Conservation (phyloP, 2,888 invertebrate genomes). For the Elaeidobius kamerunicus region DNA sequence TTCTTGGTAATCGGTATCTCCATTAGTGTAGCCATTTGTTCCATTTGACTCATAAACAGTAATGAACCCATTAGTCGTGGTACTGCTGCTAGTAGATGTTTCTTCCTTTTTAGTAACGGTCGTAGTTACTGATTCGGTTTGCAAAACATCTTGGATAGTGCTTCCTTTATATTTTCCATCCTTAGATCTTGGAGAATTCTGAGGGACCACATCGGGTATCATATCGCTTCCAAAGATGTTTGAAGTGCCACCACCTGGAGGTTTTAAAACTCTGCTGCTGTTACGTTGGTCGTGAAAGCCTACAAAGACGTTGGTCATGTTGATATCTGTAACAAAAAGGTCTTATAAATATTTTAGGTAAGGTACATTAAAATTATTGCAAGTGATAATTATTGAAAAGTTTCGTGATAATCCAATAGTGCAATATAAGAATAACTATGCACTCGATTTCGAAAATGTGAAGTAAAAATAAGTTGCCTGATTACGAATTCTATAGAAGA, state of each 20-base stretch:
- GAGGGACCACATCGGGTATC: constrained; percentile 21
- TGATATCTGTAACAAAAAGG: constrained; percentile 19
- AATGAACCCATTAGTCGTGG: constrained; percentile 13
- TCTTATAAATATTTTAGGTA: not conserved
- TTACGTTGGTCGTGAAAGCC: constrained; percentile 36
- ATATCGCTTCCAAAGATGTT: constrained; percentile 33
- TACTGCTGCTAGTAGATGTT: too few relatives aligned
- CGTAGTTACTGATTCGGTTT: constrained; percentile 13
- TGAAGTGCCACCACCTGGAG: constrained; percentile 37
- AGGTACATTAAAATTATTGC: not conserved
- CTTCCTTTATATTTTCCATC: constrained; percentile 10
- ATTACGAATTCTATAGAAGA: too few relatives aligned
- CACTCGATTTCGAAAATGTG: too few relatives aligned
- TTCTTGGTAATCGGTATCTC: constrained; percentile 5
- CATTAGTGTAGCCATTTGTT: constrained; percentile 1
- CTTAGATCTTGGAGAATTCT: constrained; percentile 4
- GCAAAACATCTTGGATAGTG: constrained; percentile 24
- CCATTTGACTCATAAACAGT: constrained; percentile 5
- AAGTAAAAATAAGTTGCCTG: too few relatives aligned
- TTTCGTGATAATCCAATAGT: too few relatives aligned
- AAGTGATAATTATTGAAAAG: not conserved
- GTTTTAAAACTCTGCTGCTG: constrained; percentile 35
- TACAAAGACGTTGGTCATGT: constrained; percentile 35
- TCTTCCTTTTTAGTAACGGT: constrained; percentile 5
- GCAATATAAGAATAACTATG: too few relatives aligned